A percentile compares a stretch with the other conserved stretches of the same genome.
These are phyloP conservation scores for Platyura marginata DNA, from an alignment of 1,140 invertebrate species.

Conservation along the genomic window DNA sequence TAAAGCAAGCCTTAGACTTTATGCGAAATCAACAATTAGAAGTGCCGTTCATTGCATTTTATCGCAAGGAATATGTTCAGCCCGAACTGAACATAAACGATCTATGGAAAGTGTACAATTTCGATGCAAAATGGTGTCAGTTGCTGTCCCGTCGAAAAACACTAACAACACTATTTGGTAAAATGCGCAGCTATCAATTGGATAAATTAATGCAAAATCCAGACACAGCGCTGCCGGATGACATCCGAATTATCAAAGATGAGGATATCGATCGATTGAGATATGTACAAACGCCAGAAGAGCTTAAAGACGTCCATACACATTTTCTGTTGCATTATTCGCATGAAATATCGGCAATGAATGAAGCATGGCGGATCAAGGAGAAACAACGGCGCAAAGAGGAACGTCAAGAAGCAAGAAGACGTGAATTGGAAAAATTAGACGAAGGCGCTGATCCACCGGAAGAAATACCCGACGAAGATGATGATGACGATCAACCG, in stretches of 20 bases:
- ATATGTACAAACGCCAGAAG: constrained; percentile 72
- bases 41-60: constrained; percentile 97
- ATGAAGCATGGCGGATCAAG: constrained; percentile 44
- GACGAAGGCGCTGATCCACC: constrained; percentile 5
- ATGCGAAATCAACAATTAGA: constrained; percentile 90
- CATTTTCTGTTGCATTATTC: constrained; percentile 90
- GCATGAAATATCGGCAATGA: constrained; percentile 69
- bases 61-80: constrained; percentile 94
- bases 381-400: constrained; percentile 40
- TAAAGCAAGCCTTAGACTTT: constrained; percentile 85
- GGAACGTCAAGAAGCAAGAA: constrained; percentile 30
- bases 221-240: constrained; percentile 67
- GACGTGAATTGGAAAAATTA: constrained; percentile 4
- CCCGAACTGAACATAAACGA: constrained; percentile 90
- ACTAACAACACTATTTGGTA: constrained; percentile 64
- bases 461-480: constrained; percentile 37
- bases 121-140: constrained; percentile 93
- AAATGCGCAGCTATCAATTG: constrained; percentile 82
- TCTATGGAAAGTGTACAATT: constrained; percentile 93
- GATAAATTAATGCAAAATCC: constrained; percentile 69
- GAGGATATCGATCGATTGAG: constrained; percentile 70
- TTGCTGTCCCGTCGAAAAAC: constrained; percentile 73
- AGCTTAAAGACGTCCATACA: constrained; percentile 80
- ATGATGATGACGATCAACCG: constrained; percentile 33
- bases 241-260: constrained; percentile 63